Base-by-base conservation (phyloP, 30 jellyfish, hydroid and myxozoan species). In the Nemopilema nomurai region DNA sequence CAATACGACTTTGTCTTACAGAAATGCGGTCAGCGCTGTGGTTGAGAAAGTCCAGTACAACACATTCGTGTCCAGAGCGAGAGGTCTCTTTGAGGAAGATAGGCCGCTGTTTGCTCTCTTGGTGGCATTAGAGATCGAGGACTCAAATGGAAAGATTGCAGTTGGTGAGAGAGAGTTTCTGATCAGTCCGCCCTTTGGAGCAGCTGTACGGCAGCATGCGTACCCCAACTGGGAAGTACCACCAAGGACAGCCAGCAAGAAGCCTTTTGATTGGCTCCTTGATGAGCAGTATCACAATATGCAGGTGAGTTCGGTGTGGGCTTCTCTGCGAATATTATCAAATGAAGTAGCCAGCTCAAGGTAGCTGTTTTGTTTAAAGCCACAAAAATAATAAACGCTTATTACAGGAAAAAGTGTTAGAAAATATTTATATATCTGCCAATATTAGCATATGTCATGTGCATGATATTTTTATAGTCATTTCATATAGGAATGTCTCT, bases 231-330 rank as follows among this genome's bases (percentile, higher is more conserved):
- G 90, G 82, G 90, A 81, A 74, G 72, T 65, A 69, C 90, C 96
- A 28, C 93, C 86, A 1, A 91, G 73, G 63, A 84, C 96, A 0
- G 49, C 78, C 41, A 80, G 28, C 51, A 92, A 87, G 89, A 92
- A 92, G 76, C 98, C 96, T 6, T 87, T 92, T 86, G 98, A 92
- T 82, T 92, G 98, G 98, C 79, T 92, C 52, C 51, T 79, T 49
- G 96, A 86, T 77, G 98, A 92, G 82, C 98, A 92, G 41, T 92
- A 80, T 80, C 94, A 86, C 76, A 80, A 92, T 69, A 76, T 92
- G 30, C 91, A 84, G 94, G 98, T 92, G 62, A 41, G 71, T 1
- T 1, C 13, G 29, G n/a, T 23, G 16, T n/a, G n/a, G n/a, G n/a
- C n/a, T n/a, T n/a, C n/a, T n/a, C n/a, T n/a, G n/a, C n/a, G n/a